Base-by-base conservation (phyloP, 2,113 vertebrate genomes). In the Pachycephala philippinensis region DNA sequence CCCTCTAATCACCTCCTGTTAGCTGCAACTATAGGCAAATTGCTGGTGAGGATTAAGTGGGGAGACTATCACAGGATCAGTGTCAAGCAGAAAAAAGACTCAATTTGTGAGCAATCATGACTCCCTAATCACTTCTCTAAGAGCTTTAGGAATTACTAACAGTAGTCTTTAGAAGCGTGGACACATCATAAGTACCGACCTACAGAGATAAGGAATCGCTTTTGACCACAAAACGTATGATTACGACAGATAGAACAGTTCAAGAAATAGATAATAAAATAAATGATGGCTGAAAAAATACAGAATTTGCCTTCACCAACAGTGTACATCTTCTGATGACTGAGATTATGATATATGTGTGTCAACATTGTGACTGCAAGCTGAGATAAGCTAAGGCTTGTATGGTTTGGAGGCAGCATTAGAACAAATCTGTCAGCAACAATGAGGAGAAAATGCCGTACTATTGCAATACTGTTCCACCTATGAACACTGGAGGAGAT, bases 81-180 rank as follows among this genome's bases (percentile, higher is more conserved):
- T 98, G 98, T 98, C 98, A 98, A 95, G 95, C 96, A 97, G 97
- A 92, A 97, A 97, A 98, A 98, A 97, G 97, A 96, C 98, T 98
- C 98, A 97, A 98, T 98, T 98, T 98, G 96, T 95, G 94, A 96
- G 96, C 97, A 97, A 98, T 98, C 98, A 91, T 57, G 97, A 97
- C 96, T 96, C 96, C 93, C 95, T 98, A 98, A 98, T 98, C 97
- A 97, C 97, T 97, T 96, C 96, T 83, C 95, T 85, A 90, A 96
- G 97, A 97, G 98, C 95, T 96, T 96, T 92, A 97, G 93, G 87
- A 81, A 75, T 95, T 96, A 90, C 96, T 66, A 68, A 42, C 91
- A 72, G 84, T 79, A 76, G 86, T 74, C 81, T 90, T 89, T 63
- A 63, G 52, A 96, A 92, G 84, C 68, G 74, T 30, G 54, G 93